Base-by-base conservation (phyloP, 2,797 vertebrate genomes). In the Pseudopleuronectes americanus region DNA sequence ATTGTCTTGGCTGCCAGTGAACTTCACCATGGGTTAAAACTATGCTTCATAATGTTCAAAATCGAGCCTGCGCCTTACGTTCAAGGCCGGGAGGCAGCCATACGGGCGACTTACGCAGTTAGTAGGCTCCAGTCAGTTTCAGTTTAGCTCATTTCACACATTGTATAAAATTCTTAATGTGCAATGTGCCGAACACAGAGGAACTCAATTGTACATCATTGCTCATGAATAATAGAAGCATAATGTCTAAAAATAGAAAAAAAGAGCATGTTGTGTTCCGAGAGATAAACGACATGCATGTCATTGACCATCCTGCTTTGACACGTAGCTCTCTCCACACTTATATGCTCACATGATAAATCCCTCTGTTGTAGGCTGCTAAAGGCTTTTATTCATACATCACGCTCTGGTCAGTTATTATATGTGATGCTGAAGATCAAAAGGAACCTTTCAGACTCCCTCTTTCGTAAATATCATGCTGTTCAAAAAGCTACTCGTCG, bases 1-100 rank as follows among this genome's bases (percentile, higher is more conserved):
- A 78, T 71, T 66, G 55, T 41, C 23, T 57, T 68, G 56, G 14
- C 71, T 49, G 52, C 28, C 41, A 43, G 58, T 38, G 58, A 23
- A 31, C 51, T 47, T 9, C 2, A 9, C 56, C 4, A 4, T 66
- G 47, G 71, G 41, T 28, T 54, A 14, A 69, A 33, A 47, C 21
- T 19, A n/a, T 54, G n/a, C 28, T 59, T 64, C 28, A 66, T 76
- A 23, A 38, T 53, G 9, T 68, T 51, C 21, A 33, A 69, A 33
- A 67, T 9, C 22, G 5, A 48, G 52, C 2, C 24, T 45, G 38
- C 64, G 64, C 53, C 21, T 59, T 41, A 22, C 56, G 24, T 38
- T 75, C 5, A 17, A 24, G 49, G 63, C 31, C 22, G 59, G 59
- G 14, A 38, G 57, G 51, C 68, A 71, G 24, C 12, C 51, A 55